Base-by-base conservation (phyloP, 2,888 invertebrate species). In the Phengaris arion region DNA sequence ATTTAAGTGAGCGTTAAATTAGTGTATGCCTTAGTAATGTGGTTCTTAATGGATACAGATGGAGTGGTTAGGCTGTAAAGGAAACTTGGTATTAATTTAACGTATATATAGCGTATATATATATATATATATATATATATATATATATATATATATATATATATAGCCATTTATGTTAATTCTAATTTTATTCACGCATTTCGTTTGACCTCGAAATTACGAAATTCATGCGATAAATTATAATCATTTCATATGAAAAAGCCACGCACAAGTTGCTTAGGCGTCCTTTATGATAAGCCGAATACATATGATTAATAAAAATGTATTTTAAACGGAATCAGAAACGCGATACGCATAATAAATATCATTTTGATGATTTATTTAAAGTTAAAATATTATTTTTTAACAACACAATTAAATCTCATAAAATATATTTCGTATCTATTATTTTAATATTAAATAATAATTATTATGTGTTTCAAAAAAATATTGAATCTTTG, bases 211-310 rank as follows among this genome's bases (percentile, higher is more conserved):
- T 72, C 52, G 72, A 54, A 72, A 72, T 22, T 51, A 51, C 12
- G 15, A 64, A 64, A 35, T 72, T 72, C 72, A 72, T 54, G 72
- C 52, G 54, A 72, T 12, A 13, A 72, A 74, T 74, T 64, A 64
- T 12, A 13, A 22, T 76, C 45, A 76, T 75, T 77, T 76, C 75
- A 76, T 79, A 76, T 77, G 75, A 77, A 76, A 77, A 72, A 70
- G 57, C 75, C 78, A 76, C 77, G 75, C 76, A 77, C 59, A 77
- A 77, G 77, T 78, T 78, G 78, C 76, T 72, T 22, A 74, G 73
- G 75, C 77, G 77, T 64, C 22, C 51, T 69, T 70, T 22, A 48
- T 48, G 48, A 70, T 69, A 51, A 35, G 54, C 52, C 72, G 54
- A 52, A 54, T 64, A 64, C 59, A 59, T 59, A 48, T 45, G 13